Evolutionary conservation across 2,888 invertebrate species (phyloP).

Genomic region (Margaritifera margaritifera): DNA sequence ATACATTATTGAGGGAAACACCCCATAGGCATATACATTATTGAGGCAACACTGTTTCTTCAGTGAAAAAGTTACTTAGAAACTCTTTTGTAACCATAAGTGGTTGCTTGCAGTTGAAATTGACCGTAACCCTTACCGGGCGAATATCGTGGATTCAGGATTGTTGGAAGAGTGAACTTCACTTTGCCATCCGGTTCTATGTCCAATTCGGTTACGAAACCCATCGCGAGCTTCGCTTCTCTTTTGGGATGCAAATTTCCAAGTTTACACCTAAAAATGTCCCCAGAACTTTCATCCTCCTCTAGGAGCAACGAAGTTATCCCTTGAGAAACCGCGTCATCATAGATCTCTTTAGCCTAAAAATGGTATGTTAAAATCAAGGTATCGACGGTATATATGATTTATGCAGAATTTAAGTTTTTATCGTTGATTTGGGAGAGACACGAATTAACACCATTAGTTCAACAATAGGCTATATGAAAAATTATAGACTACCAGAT

Average conservation of each 20-base stretch:
- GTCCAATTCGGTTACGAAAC: conserved; percentile 48
- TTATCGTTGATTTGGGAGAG: too few species aligned
- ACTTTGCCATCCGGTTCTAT: conserved; percentile 41
- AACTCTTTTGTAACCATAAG: too few species aligned
- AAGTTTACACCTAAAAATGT: conserved; percentile 50
- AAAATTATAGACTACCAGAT: too few species aligned
- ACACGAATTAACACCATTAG: too few species aligned
- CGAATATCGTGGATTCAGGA: conserved; percentile 45
- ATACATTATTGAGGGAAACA: too few species aligned
- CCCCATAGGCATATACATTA: too few species aligned
- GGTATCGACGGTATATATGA: too few species aligned
- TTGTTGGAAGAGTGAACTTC: conserved; percentile 45
- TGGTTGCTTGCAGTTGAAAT: too few species aligned
- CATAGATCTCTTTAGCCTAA: conserved; percentile 50
- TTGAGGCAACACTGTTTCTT: too few species aligned
- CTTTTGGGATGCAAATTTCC: conserved; percentile 51
- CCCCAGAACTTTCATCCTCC: conserved; percentile 44
- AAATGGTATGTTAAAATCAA: neutral
- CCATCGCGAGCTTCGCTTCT: conserved; percentile 41
- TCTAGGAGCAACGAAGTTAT: conserved; percentile 48
- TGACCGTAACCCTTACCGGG: conserved; percentile 17
- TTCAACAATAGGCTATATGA: too few species aligned
- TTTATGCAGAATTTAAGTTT: too few species aligned
- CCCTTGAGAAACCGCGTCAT: conserved; percentile 46
- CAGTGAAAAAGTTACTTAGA: too few species aligned